Percentiles rank a stretch among this genome's conserved stretches.
phyloP scores from a whole-genome alignment of 92 coral and sea anemone species.

The Diadumene lineata region DNA sequence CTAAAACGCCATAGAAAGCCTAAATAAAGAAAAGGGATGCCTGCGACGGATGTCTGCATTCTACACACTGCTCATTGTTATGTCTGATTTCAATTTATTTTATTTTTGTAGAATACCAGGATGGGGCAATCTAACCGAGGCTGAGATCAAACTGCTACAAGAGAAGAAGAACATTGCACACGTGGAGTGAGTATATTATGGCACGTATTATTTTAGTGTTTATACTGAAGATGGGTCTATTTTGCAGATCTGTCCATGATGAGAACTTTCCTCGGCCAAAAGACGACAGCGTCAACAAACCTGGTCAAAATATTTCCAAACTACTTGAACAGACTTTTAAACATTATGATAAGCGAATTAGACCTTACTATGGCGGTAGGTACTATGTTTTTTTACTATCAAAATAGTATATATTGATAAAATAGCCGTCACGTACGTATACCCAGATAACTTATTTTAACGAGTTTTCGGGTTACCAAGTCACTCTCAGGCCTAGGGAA shows the following conservation, averaged over 20 bases:
- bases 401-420: too few species aligned
- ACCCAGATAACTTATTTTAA: too few species aligned
- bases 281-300: slow-evolving; percentile 30
- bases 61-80: too few species aligned
- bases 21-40: too few species aligned
- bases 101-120: slow-evolving; percentile 6
- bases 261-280: neutral
- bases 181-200: slow-evolving; percentile 23
- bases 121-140: slow-evolving; percentile 25
- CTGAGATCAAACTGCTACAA: slow-evolving; percentile 1
- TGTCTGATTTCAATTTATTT: neutral
- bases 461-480: too few species aligned
- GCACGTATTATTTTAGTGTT: neutral
- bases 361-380: slow-evolving; percentile 86
- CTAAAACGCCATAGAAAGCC: too few species aligned
- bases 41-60: too few species aligned
- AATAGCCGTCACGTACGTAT: too few species aligned
- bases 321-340: slow-evolving; percentile 67
- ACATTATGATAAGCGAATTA: slow-evolving; percentile 71
- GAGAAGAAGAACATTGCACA: slow-evolving; percentile 18
- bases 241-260: neutral
- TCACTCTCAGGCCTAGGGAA: too few species aligned
- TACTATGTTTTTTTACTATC: too few species aligned
- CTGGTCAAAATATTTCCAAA: slow-evolving; percentile 68
- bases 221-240: neutral